These are phyloP conservation scores for Mionectes olivaceus DNA, from an alignment of 2,797 vertebrate genomes.

Conservation along the genomic window DNA sequence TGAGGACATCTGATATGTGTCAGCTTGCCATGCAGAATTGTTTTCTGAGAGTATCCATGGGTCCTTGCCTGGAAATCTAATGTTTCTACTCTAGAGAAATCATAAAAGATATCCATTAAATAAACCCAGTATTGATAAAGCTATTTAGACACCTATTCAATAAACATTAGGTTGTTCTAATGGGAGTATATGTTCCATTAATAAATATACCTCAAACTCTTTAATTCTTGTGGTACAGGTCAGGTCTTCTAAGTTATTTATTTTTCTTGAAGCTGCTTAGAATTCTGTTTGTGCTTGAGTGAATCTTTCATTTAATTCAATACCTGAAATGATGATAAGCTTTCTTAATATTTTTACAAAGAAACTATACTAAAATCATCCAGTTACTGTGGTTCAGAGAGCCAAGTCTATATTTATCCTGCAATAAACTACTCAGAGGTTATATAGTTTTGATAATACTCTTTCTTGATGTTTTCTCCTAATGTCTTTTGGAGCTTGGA, in stretches of 20 bases:
- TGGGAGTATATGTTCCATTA: not conserved
- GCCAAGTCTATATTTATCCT: not conserved
- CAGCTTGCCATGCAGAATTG: not conserved
- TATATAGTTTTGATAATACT: not conserved
- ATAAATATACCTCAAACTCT: not conserved
- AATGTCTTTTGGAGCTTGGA: not conserved
- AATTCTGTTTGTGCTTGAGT: not conserved
- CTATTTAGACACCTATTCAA: not conserved
- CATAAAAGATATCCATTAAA: not conserved
- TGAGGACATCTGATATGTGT: not conserved
- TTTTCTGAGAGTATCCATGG: not conserved
- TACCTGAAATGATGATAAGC: not conserved
- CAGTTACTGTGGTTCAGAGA: not conserved
- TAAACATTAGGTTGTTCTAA: not conserved
- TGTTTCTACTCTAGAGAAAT: not conserved
- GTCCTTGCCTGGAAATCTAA: not conserved
- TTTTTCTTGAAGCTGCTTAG: not conserved
- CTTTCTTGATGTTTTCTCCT: not conserved
- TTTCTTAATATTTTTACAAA: not conserved
- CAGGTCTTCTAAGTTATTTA: not conserved
- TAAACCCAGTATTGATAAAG: not conserved
- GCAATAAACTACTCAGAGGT: rapidly evolving
- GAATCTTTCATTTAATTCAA: not conserved
- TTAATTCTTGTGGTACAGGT: not conserved
- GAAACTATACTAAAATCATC: not conserved